A percentile compares a stretch with the other conserved stretches of the same genome.
Evolutionary conservation across 2,113 vertebrate species (phyloP).

Genomic region (Nothocercus nigrocapillus): DNA sequence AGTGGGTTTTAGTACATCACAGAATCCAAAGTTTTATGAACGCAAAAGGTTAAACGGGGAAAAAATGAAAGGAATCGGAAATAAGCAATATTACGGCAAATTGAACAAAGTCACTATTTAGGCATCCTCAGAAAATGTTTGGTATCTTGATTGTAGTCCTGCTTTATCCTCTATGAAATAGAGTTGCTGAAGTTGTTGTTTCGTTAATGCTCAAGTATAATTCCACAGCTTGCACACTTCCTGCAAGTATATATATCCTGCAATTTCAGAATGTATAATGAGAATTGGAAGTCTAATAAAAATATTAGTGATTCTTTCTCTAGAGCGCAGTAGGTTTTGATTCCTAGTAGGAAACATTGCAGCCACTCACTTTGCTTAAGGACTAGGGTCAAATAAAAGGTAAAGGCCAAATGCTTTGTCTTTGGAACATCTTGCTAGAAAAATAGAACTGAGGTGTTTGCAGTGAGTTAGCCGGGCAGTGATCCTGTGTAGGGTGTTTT

Average conservation of each 20-base stretch:
- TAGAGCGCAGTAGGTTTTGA: background rate
- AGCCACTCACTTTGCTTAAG: background rate
- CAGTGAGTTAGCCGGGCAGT: background rate
- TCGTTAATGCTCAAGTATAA: background rate
- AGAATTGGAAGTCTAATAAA: background rate
- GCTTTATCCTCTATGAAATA: no score
- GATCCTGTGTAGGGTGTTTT: background rate
- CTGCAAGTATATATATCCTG: background rate
- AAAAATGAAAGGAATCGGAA: background rate
- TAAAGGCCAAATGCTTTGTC: background rate
- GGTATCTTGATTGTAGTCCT: background rate
- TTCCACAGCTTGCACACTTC: background rate
- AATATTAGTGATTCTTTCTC: background rate
- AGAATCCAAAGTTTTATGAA: background rate
- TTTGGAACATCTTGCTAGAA: background rate
- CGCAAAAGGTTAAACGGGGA: background rate
- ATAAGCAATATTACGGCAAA: background rate
- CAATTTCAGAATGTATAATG: background rate
- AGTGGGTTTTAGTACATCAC: rapidly evolving
- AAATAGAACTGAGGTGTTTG: background rate
- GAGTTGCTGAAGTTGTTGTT: no score
- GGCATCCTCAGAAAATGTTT: background rate
- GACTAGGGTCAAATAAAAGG: background rate
- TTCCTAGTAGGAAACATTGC: background rate
- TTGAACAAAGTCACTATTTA: background rate